These are phyloP conservation scores for Catocala sponsa DNA, from an alignment of 2,888 invertebrate genomes.

Conservation along the genomic window DNA sequence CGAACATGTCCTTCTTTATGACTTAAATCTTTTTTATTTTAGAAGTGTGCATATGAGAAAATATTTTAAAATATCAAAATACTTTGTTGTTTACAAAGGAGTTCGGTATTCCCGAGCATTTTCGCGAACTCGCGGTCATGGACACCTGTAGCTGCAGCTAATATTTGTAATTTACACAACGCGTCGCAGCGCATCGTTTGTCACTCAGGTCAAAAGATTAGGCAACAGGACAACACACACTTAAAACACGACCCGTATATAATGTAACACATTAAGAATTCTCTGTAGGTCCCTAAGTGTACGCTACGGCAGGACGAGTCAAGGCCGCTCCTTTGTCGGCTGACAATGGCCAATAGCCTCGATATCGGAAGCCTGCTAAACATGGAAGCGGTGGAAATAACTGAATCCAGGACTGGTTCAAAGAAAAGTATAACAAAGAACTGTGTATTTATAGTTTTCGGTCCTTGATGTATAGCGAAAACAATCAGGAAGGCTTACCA, in stretches of 20 bases:
- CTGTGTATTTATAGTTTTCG: neutral
- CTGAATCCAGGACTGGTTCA: constrained; percentile 16
- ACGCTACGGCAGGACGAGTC: constrained; percentile 31
- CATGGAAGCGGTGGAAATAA: constrained; percentile 38
- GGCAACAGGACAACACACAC: constrained; percentile 5
- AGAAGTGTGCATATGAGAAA: too few relatives aligned
- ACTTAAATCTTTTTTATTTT: too few relatives aligned
- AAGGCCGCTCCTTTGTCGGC: constrained; percentile 46
- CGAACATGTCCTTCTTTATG: too few relatives aligned
- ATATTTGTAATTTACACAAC: too few relatives aligned
- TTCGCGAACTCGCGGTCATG: too few relatives aligned
- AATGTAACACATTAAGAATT: constrained; percentile 11
- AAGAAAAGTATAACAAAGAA: neutral
- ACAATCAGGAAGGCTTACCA: neutral
- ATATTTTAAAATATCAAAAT: too few relatives aligned
- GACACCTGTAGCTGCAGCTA: too few relatives aligned
- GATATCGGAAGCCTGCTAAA: constrained; percentile 20
- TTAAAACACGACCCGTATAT: constrained; percentile 6
- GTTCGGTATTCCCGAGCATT: too few relatives aligned
- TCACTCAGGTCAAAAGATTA: too few relatives aligned
- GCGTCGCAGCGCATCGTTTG: too few relatives aligned
- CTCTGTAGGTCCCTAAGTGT: constrained; percentile 17
- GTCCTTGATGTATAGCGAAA: neutral
- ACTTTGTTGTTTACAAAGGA: too few relatives aligned
- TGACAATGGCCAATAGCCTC: constrained; percentile 35